Evolutionary conservation across 2,113 vertebrate genomes (phyloP).

Genomic region (Periophthalmodon schlosseri): DNA sequence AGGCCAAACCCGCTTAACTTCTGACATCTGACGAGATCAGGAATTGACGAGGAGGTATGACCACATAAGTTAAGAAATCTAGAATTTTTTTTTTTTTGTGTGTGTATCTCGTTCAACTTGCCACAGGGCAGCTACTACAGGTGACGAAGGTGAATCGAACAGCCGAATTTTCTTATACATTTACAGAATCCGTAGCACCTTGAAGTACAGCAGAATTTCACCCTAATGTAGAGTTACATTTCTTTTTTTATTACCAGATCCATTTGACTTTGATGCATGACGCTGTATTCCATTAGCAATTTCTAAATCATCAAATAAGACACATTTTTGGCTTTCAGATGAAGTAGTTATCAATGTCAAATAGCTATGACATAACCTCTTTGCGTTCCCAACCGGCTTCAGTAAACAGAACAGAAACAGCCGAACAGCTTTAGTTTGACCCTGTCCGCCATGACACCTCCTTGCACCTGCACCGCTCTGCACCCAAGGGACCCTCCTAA

Average conservation of each 20-base stretch:
- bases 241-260: background rate
- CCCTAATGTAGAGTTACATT: background rate
- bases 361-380: constrained; percentile 37
- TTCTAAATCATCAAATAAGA: background rate
- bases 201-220: background rate
- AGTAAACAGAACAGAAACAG: constrained; percentile 23
- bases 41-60: too few relatives aligned
- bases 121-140: too few relatives aligned
- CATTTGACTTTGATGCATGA: background rate
- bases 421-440: constrained; percentile 48
- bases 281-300: background rate
- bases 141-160: background rate
- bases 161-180: background rate
- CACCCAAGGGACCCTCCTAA: constrained; percentile 38
- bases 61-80: too few relatives aligned
- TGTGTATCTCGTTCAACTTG: too few relatives aligned
- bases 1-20: too few relatives aligned
- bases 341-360: constrained; percentile 11
- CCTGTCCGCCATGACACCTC: constrained; percentile 47
- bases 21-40: too few relatives aligned
- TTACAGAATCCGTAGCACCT: background rate
- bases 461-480: constrained; percentile 69
- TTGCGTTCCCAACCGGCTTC: constrained; percentile 24
- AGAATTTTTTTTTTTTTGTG: background rate
- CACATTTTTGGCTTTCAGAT: background rate